phyloP scores from a whole-genome alignment of 2,888 invertebrate species.

The Rugalucina vietnamica region DNA sequence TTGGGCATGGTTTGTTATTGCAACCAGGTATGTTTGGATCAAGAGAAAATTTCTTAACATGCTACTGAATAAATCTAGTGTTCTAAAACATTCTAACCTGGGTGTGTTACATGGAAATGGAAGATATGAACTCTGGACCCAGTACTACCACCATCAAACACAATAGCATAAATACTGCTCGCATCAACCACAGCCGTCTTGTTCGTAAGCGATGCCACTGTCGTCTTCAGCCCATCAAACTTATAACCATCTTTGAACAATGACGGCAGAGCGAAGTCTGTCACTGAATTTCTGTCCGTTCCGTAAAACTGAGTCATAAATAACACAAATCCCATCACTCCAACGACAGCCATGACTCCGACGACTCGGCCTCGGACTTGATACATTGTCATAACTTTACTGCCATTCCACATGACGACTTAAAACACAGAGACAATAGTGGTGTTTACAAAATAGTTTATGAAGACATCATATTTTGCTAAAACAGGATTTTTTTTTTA shows the following conservation, averaged over 20 bases:
- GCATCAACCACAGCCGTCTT: background rate
- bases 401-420: background rate
- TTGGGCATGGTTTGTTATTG: background rate
- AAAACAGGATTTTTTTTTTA: no score
- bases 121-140: slow-evolving; percentile 89
- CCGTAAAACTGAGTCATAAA: slow-evolving; percentile 48
- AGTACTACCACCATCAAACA: slow-evolving; percentile 97
- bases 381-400: slow-evolving; percentile 35
- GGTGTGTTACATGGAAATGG: slow-evolving; percentile 68
- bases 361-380: slow-evolving; percentile 31
- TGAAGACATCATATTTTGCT: no score
- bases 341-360: slow-evolving; percentile 40
- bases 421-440: no score
- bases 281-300: slow-evolving; percentile 19
- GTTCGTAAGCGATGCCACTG: background rate
- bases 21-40: background rate
- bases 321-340: slow-evolving; percentile 32
- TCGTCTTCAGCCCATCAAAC: slow-evolving; percentile 9
- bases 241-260: slow-evolving; percentile 19
- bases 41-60: background rate
- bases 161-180: slow-evolving; percentile 89
- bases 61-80: background rate
- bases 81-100: slow-evolving; percentile 56
- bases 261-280: slow-evolving; percentile 31
- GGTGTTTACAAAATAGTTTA: no score